Evolutionary conservation across 2,797 vertebrate genomes (phyloP).

Genomic region (Odontamblyopus rebecca): DNA sequence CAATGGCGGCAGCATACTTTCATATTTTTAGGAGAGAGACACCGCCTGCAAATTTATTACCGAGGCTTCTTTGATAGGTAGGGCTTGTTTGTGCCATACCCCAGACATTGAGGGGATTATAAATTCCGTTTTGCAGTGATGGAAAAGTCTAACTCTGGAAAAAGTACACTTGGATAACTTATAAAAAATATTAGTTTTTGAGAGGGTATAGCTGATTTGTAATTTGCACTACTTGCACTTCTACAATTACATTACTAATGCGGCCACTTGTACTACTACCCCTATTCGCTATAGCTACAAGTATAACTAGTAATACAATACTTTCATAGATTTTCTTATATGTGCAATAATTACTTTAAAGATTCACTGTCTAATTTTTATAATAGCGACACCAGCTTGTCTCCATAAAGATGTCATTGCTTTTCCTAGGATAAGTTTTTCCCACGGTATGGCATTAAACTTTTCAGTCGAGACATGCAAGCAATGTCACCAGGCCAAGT

Average conservation of each 20-base stretch:
- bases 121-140: not conserved
- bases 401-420: no score
- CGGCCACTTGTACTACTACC: not conserved
- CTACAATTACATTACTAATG: not conserved
- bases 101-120: not conserved
- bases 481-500: no score
- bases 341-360: not conserved
- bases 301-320: not conserved
- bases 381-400: no score
- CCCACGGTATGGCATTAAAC: no score
- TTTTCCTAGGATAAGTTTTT: no score
- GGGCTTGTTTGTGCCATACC: not conserved
- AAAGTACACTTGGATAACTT: not conserved
- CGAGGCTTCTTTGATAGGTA: slow-evolving; percentile 5
- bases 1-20: slow-evolving; percentile 21
- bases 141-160: not conserved
- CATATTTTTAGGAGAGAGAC: slow-evolving; percentile 32
- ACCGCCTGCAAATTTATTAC: not conserved
- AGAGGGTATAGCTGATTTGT: not conserved
- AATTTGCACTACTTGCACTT: no score
- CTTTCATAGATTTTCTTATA: not conserved
- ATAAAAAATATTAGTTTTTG: not conserved
- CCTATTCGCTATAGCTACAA: not conserved
- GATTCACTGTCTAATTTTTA: no score
- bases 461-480: no score